phyloP scores from a whole-genome alignment of 1,140 invertebrate species.

The Lerema accius region DNA sequence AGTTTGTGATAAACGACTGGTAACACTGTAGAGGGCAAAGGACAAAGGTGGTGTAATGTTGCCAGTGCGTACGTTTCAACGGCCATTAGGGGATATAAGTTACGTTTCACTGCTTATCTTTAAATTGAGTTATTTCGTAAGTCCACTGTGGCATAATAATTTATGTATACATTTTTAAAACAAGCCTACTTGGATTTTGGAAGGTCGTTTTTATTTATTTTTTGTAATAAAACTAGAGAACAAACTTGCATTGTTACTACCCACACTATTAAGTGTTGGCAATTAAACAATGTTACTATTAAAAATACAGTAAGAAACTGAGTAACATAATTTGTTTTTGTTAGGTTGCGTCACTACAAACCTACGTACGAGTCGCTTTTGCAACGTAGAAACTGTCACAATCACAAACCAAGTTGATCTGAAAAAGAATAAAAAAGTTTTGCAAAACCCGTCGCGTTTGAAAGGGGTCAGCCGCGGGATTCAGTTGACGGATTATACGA shows the following conservation, averaged over 20 bases:
- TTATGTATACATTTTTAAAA: too few relatives aligned
- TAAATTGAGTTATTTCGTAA: not conserved
- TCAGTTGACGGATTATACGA: slow-evolving; percentile 22
- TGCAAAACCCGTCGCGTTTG: slow-evolving; percentile 4
- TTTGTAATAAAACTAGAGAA: too few relatives aligned
- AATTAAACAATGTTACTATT: too few relatives aligned
- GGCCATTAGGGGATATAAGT: slow-evolving; percentile 17
- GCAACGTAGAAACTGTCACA: slow-evolving; percentile 16
- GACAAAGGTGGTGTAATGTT: slow-evolving; percentile 31
- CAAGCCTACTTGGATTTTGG: too few relatives aligned
- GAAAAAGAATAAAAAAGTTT: slow-evolving; percentile 24
- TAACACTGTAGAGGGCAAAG: slow-evolving; percentile 23
- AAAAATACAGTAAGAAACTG: too few relatives aligned
- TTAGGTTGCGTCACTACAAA: too few relatives aligned
- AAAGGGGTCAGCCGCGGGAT: slow-evolving; percentile 19
- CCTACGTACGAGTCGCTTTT: not conserved
- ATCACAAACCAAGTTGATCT: slow-evolving; percentile 20
- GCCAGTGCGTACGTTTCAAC: slow-evolving; percentile 24
- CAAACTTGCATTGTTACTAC: too few relatives aligned
- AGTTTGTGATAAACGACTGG: slow-evolving; percentile 32
- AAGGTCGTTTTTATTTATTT: too few relatives aligned
- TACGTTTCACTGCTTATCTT: slow-evolving; percentile 4
- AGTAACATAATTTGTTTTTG: too few relatives aligned
- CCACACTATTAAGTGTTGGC: too few relatives aligned
- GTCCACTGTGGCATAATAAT: too few relatives aligned